Base-by-base conservation (phyloP, 64 coral and sea anemone genomes). In the Porites lutea region DNA sequence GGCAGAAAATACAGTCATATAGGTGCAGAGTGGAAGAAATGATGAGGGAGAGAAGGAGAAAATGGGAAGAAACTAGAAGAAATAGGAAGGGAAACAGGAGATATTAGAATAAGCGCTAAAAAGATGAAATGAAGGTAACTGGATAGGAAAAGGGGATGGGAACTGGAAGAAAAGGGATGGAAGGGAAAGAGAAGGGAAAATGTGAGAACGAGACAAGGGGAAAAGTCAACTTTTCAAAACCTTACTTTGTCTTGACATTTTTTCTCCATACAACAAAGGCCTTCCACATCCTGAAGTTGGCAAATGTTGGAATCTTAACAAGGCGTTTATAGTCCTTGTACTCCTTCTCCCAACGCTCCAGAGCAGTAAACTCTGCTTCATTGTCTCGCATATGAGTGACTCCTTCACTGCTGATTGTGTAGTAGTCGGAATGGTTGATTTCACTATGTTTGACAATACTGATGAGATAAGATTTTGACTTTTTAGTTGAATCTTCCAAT, bases 261-360 rank as follows among this genome's bases (percentile, higher is more conserved):
- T 98, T 98, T 60, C 97, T 79, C 97, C 97, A 98, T 2, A 98
- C 97, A 21, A 95, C 97, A 93, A 98, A 98, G 70, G 97, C 97
- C 75, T 98, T 98, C 97, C 97, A 98, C 91, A 98, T 98, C 59
- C 97, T 92, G 52, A 98, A 98, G 79, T 93, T 96, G 15, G 91
- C 94, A 96, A 98, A 98, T 52, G 94, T 96, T 72, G 87, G 94
- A 66, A 98, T 98, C 71, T 93, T 93, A 20, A 96, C 92, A n/a
- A 98, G 78, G 6, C 77, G 82, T 73, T 90, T 98, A 55, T 98
- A 98, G 83, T 98, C 97, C 44, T 83, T 46, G 63, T 96, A 96
- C n/a, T 98, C 97, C 64, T 96, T 98, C 52, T 95, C 91, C 97
- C 97, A 98, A 75, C 97, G 90, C 49, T 95, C 88, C 27, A 98